Percentiles rank a stretch among this genome's conserved stretches.
phyloP scores from a whole-genome alignment of 2,888 invertebrate genomes.

The Lasioglossum morio region DNA sequence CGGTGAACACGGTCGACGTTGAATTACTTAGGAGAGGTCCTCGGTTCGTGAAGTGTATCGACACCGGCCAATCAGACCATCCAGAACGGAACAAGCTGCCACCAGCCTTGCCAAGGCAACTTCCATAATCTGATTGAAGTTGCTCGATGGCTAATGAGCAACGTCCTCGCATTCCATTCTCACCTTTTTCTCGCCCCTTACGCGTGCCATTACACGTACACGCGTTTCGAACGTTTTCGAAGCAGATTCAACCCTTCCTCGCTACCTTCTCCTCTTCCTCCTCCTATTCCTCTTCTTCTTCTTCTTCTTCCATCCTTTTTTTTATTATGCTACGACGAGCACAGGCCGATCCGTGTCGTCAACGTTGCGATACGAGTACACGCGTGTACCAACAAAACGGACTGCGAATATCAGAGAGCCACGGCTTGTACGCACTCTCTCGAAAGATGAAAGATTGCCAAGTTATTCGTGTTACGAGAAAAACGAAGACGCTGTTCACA shows the following conservation, averaged over 20 bases:
- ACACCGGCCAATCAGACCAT: slow-evolving; percentile 50
- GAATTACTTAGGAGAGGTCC: slow-evolving; percentile 58
- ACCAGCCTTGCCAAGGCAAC: slow-evolving; percentile 64
- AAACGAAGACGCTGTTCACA: slow-evolving; percentile 22
- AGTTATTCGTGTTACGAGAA: slow-evolving; percentile 18
- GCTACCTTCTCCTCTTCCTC: background rate
- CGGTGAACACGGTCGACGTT: slow-evolving; percentile 48
- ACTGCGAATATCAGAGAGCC: slow-evolving; percentile 28
- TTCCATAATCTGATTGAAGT: slow-evolving; percentile 79
- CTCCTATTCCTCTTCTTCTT: background rate
- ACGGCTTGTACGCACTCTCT: slow-evolving; percentile 15
- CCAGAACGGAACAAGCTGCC: slow-evolving; percentile 60
- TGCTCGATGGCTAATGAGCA: slow-evolving; percentile 78
- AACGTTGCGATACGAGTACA: slow-evolving; percentile 44
- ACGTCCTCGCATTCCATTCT: slow-evolving; percentile 78
- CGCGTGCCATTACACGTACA: slow-evolving; percentile 70
- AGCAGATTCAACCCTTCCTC: background rate
- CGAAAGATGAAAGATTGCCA: slow-evolving; percentile 24
- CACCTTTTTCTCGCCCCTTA: slow-evolving; percentile 69
- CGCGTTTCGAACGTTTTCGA: slow-evolving; percentile 58
- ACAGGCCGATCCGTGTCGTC: slow-evolving; percentile 44
- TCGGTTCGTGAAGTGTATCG: slow-evolving; percentile 55
- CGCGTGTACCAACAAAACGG: slow-evolving; percentile 58
- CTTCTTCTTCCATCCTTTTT: slow-evolving; percentile 1
- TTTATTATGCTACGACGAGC: slow-evolving; percentile 33